Percentiles rank a stretch among this genome's conserved stretches.
Evolutionary conservation across 2,113 vertebrate species (phyloP).

Genomic region (Xiphophorus hellerii): DNA sequence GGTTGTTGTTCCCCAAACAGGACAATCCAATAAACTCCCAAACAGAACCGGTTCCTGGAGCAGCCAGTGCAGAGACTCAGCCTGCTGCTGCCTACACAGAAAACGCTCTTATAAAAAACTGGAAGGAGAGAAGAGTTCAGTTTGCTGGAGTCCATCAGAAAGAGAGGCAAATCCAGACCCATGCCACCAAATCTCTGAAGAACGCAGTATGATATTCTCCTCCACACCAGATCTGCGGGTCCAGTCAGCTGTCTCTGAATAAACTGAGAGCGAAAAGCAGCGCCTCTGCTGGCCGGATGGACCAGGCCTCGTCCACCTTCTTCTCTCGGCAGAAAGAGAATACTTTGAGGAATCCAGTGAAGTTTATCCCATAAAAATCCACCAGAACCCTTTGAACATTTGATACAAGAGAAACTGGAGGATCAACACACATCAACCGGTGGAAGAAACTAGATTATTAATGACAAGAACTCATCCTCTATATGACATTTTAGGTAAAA

Average conservation of each 20-base stretch:
- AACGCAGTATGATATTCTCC: no score
- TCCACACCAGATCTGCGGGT: no score
- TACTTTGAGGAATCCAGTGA: slow-evolving; percentile 1
- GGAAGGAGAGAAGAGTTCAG: not conserved
- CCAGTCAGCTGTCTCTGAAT: not conserved
- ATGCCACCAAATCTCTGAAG: no score
- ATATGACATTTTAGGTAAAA: not conserved
- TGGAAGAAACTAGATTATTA: not conserved
- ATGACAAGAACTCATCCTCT: not conserved
- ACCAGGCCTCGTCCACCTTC: not conserved
- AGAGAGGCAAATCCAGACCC: not conserved
- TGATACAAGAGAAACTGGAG: not conserved
- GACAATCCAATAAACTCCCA: not conserved
- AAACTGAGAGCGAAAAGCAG: not conserved
- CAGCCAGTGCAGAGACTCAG: not conserved
- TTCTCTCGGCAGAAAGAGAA: slow-evolving; percentile 3
- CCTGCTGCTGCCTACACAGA: not conserved
- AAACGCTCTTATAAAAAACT: not conserved
- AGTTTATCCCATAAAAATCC: not conserved
- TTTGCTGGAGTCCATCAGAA: not conserved
- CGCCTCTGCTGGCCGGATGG: not conserved
- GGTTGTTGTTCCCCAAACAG: no score
- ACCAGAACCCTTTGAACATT: not conserved
- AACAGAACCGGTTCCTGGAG: not conserved
- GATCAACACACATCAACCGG: not conserved